Evolutionary conservation across 2,113 vertebrate genomes (phyloP).

Genomic region (Empidonax traillii): DNA sequence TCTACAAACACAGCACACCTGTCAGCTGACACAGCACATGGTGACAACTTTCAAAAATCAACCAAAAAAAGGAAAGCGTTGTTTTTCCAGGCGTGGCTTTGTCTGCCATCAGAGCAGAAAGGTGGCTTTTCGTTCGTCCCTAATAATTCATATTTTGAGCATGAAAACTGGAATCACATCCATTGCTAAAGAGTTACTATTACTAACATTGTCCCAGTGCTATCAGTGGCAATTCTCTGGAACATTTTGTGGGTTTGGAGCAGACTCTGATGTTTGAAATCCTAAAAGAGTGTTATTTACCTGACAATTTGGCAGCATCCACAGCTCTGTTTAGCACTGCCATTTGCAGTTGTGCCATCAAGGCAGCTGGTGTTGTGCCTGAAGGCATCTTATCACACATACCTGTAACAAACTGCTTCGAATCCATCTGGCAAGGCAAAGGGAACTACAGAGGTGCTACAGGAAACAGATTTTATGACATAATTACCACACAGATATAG

Average conservation of each 20-base stretch:
- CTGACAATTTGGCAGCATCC: background rate
- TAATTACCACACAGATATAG: background rate
- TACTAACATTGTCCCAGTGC: background rate
- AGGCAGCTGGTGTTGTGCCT: background rate
- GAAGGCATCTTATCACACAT: background rate
- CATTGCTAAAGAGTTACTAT: fast-evolving
- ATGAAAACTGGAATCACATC: background rate
- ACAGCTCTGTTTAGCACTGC: background rate
- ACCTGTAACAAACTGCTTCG: background rate
- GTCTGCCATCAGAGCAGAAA: background rate
- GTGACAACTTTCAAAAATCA: background rate
- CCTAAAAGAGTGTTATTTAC: background rate
- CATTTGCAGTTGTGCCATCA: background rate
- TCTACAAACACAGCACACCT: background rate
- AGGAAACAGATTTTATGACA: background rate
- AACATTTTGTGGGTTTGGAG: background rate
- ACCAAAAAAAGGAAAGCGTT: background rate
- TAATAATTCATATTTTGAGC: background rate
- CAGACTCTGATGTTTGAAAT: background rate
- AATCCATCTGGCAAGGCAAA: background rate
- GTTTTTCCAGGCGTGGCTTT: background rate
- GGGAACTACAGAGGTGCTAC: background rate
- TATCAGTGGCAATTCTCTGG: background rate
- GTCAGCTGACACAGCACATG: background rate
- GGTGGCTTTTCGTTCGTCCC: background rate